Percentiles rank a stretch among this genome's conserved stretches.
Evolutionary conservation across 2,113 vertebrate species (phyloP).

Genomic region (Protobothrops mucrosquamatus): DNA sequence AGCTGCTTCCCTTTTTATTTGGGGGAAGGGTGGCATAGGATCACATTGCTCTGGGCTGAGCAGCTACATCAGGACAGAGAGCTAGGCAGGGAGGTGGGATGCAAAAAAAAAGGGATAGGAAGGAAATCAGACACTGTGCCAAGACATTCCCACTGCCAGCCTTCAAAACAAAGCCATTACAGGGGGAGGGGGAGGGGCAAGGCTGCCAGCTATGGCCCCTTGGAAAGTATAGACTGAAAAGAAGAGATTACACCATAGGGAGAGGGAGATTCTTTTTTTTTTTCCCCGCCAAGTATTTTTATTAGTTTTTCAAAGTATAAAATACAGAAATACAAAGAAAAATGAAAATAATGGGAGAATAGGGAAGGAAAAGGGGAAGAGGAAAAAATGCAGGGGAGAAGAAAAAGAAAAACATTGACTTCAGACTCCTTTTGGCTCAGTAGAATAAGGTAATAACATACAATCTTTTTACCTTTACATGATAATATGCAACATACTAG

Average conservation of each 20-base stretch:
- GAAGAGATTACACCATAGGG: background rate
- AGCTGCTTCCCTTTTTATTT: slow-evolving; percentile 1
- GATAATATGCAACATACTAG: no score
- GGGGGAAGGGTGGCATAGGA: slow-evolving; percentile 11
- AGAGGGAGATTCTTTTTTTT: background rate
- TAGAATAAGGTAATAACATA: no score
- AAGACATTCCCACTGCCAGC: background rate
- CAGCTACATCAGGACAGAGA: background rate
- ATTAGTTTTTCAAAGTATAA: no score
- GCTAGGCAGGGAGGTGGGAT: background rate
- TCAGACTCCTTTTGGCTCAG: no score
- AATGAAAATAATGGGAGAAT: no score
- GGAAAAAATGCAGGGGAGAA: no score
- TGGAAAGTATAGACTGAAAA: background rate
- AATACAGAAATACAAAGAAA: no score
- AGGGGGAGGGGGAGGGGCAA: background rate
- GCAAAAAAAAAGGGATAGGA: background rate
- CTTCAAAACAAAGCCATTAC: background rate
- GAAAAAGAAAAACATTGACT: no score
- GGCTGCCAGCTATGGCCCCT: background rate
- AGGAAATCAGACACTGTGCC: background rate
- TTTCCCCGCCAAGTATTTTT: no score
- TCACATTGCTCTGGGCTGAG: background rate
- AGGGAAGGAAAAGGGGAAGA: no score
- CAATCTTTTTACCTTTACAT: no score